Evolutionary conservation across 2,888 invertebrate species (phyloP), one percentile per base, ranked within the genome.

Genomic region (Synanthedon myopaeformis): DNA sequence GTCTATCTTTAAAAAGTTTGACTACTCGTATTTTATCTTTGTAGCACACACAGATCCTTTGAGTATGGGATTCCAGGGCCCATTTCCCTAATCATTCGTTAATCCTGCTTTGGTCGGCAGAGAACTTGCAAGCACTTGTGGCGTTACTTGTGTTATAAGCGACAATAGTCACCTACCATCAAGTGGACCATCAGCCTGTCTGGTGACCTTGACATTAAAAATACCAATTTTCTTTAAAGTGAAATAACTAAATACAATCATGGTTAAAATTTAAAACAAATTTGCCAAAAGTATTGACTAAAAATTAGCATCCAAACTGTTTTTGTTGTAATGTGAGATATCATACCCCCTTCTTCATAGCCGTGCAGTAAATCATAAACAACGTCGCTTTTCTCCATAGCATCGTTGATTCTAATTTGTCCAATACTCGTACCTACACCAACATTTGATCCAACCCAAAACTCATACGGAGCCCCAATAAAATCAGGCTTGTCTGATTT

Each of bases 381-480:
- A 1, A 91, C 89, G 52, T 90, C 91, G 58, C 89, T 90, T 52
- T 89, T 90, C 54, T 92, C 91, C 63, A 92, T 90, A 3, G 91
- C 91, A 54, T 94, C 91, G 35, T 92, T 93, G 1, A 94, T 91
- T 57, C 93, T 89, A 52, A 96, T 92, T 80, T 96, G 96, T 0
- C 96, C 96, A 49, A 96, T 92, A 61, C 94, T 95, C 0, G 95
- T 94, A 8, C 96, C 96, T 57, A 96, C 89, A 0, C 92, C 92
- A 4, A 94, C 95, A 66, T 93, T 94, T n/a, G 92, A 92, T 0
- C 95, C 95, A 41, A 96, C 95, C 95, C 96, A 96, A 74, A 96
- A 96, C 68, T 95, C 95, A 65, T 95, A 96, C 0, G 96, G 95
- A 1, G 95, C 92, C 28, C 95, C 95, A 19, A 95, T 88, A 62